Evolutionary conservation across 2,888 invertebrate species (phyloP).

Genomic region (Drosophila heteroneura): DNA sequence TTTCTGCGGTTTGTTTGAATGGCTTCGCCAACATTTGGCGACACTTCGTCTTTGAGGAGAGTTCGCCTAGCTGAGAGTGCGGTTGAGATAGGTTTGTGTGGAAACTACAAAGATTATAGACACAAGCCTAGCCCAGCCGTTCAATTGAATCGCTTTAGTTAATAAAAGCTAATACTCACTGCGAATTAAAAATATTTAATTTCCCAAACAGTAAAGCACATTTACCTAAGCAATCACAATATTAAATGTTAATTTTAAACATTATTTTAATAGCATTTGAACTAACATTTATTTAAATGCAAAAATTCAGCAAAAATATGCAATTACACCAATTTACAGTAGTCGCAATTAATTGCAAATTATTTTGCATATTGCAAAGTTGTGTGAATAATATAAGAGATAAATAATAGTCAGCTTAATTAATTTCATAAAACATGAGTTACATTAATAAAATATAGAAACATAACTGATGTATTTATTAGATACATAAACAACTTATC

Average conservation of each 20-base stretch:
- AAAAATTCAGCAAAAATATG: too few species aligned
- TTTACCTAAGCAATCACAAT: background rate
- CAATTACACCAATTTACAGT: too few species aligned
- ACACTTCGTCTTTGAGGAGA: slow-evolving; percentile 12
- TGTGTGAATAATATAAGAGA: background rate
- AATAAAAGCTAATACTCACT: background rate
- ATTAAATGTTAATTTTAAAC: background rate
- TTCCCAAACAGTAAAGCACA: background rate
- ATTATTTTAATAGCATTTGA: background rate
- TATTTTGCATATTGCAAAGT: background rate
- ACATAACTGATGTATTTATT: background rate
- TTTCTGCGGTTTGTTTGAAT: slow-evolving; percentile 42
- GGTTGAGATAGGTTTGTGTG: background rate
- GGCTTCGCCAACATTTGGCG: slow-evolving; percentile 40
- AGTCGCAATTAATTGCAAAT: too few species aligned
- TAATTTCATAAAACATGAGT: background rate
- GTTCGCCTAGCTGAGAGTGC: slow-evolving; percentile 1
- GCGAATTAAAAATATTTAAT: background rate
- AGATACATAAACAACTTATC: too few species aligned
- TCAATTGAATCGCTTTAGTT: background rate
- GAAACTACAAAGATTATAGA: background rate
- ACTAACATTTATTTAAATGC: background rate
- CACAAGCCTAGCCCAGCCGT: background rate
- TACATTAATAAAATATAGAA: background rate
- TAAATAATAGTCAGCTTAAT: background rate